These are phyloP conservation scores for Diabrotica virgifera DNA, from an alignment of 1,140 invertebrate species.

Conservation along the genomic window DNA sequence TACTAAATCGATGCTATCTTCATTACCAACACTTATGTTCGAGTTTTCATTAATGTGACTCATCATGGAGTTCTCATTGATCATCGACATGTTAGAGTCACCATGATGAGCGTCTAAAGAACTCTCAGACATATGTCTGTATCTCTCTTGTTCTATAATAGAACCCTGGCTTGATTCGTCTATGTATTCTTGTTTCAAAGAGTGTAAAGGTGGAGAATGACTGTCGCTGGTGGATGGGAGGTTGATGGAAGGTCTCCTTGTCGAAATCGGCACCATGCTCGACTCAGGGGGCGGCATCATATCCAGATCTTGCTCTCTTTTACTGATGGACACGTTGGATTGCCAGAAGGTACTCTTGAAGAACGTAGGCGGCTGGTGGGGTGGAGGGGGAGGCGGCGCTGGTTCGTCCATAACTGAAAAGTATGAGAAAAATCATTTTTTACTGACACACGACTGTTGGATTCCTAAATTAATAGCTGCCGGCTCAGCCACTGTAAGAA, in stretches of 20 bases:
- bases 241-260: constrained; percentile 55
- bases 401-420: constrained; percentile 43
- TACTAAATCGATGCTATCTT: constrained; percentile 43
- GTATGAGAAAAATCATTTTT: constrained; percentile 41
- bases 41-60: constrained; percentile 49
- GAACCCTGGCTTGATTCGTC: constrained; percentile 68
- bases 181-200: constrained; percentile 65
- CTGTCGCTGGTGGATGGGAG: constrained; percentile 35
- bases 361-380: constrained; percentile 35
- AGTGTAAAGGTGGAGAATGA: constrained; percentile 48
- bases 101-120: constrained; percentile 48
- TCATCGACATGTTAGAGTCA: constrained; percentile 46
- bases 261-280: constrained; percentile 52
- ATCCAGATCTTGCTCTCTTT: constrained; percentile 52
- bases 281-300: constrained; percentile 63
- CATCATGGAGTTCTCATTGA: constrained; percentile 47
- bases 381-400: constrained; percentile 22
- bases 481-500: constrained; percentile 48
- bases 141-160: constrained; percentile 47
- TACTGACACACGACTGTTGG: constrained; percentile 27
- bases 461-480: constrained; percentile 43
- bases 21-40: constrained; percentile 47
- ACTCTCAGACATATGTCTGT: constrained; percentile 45
- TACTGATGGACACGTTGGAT: constrained; percentile 27
- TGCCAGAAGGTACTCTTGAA: constrained; percentile 48